Evolutionary conservation across 2,797 vertebrate species (phyloP).

Genomic region (Rhincodon typus): DNA sequence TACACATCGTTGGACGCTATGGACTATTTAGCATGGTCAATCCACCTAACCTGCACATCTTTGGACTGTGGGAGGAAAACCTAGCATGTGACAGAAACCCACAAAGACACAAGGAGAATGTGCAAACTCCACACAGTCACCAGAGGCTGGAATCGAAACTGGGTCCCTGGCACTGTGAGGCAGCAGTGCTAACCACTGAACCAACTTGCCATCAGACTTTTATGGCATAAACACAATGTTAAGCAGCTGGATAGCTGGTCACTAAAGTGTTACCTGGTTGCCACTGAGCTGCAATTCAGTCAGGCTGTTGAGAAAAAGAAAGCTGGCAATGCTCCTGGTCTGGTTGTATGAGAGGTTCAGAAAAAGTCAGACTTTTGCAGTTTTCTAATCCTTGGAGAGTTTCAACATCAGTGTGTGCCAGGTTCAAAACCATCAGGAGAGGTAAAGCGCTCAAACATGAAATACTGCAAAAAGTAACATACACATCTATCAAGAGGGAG

Average conservation of each 20-base stretch:
- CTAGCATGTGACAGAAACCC: too few relatives aligned
- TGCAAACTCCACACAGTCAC: too few relatives aligned
- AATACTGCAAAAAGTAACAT: background rate
- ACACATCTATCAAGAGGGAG: background rate
- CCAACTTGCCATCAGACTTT: too few relatives aligned
- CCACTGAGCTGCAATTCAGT: conserved; percentile 35
- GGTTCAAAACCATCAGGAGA: background rate
- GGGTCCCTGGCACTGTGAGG: too few relatives aligned
- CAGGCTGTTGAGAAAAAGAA: conserved; percentile 36
- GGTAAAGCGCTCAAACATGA: conserved; percentile 37
- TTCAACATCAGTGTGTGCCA: conserved; percentile 33
- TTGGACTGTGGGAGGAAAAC: too few relatives aligned
- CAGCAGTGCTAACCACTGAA: too few relatives aligned
- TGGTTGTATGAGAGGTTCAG: conserved; percentile 32
- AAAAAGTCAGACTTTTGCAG: background rate
- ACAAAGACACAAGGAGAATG: too few relatives aligned
- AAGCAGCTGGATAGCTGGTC: background rate
- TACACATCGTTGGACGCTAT: too few relatives aligned
- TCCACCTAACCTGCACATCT: too few relatives aligned
- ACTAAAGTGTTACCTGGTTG: conserved; percentile 37
- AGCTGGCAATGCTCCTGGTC: conserved; percentile 30
- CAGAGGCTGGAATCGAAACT: too few relatives aligned
- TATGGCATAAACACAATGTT: background rate
- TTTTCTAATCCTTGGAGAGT: conserved; percentile 11
- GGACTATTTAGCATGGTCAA: too few relatives aligned